Percentiles rank a stretch among this genome's conserved stretches.
Conservation (phyloP, 1,140 invertebrate genomes). For the Plectus sambesii region DNA sequence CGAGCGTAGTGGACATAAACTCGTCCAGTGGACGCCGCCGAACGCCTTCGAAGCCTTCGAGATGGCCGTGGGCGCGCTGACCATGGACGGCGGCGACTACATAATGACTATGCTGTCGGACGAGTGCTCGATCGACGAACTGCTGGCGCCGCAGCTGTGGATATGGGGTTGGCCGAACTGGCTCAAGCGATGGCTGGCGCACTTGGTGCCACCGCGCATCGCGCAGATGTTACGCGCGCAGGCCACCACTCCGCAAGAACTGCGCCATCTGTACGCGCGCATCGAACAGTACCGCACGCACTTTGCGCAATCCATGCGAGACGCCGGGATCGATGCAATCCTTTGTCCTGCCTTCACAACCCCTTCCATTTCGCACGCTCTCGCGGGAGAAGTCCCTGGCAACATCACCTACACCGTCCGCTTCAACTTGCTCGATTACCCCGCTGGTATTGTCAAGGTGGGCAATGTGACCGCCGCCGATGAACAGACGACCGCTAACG, state of each 20-base stretch:
- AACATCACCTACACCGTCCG: slow-evolving; percentile 7
- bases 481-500: background rate
- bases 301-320: background rate
- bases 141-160: background rate
- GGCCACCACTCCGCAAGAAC: background rate
- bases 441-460: slow-evolving; percentile 9
- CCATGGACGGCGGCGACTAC: slow-evolving; percentile 11
- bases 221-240: background rate
- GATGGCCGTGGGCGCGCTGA: slow-evolving; percentile 1
- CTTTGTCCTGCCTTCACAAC: slow-evolving; percentile 6
- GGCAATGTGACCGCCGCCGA: slow-evolving; percentile 4
- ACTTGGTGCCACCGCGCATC: too few species aligned
- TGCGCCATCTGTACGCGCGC: background rate
- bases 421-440: slow-evolving; percentile 13
- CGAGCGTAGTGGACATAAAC: slow-evolving; percentile 1
- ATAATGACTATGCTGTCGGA: background rate
- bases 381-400: background rate
- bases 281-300: slow-evolving; percentile 2
- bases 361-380: background rate
- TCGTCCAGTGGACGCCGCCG: slow-evolving; percentile 12
- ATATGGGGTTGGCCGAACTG: background rate
- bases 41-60: slow-evolving; percentile 7
- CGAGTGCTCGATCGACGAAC: background rate
- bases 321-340: background rate
- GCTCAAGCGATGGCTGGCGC: background rate